Evolutionary conservation across 1,140 invertebrate species (phyloP), one percentile per base, ranked within the genome.

Genomic region (Drosophila arawakana): DNA sequence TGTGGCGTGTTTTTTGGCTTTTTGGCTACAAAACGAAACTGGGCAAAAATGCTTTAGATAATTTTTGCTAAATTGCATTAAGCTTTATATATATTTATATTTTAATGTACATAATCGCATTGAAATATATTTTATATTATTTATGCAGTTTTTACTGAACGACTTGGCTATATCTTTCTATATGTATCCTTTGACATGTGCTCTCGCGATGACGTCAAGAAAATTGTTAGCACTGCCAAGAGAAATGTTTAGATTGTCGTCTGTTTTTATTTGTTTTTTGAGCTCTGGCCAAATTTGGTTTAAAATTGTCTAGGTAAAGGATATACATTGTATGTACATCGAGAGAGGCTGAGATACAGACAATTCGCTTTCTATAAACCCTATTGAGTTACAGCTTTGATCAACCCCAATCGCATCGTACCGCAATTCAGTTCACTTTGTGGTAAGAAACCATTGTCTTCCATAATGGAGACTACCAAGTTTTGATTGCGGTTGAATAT

Each of bases 391-490:
- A 59, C 70, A 68, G 55, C 60, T 54, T 62, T 63, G 18, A 73
- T 78, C 60, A 62, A 71, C 34, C 39, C 57, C 52, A 7, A n/a
- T 37, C 37, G 70, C 34, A 21, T 11, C 63, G 67, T 37, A 52
- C 47, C 67, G 39, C 80, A 76, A 86, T 74, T 44, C 88, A 88
- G 83, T 89, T 89, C 80, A 89, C 44, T 62, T 74, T 76, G 84
- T 18, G 83, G 83, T 75, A 46, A 46, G 59, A 50, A 21, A 18
- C 43, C 37, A 80, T 44, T 57, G 44, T 37, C 66, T 66, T 61
- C 25, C 10, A 25, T 11, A 7, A 13, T 83, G 78, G 74, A 70
- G 82, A 86, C 37, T 30, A 34, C 58, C 10, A 18, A 44, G 44
- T 60, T 44, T 47, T 72, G 61, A 34, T 52, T 68, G 63, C 49